Evolutionary conservation across 2,797 vertebrate genomes (phyloP).

Genomic region (Pseudochromis fuscus): DNA sequence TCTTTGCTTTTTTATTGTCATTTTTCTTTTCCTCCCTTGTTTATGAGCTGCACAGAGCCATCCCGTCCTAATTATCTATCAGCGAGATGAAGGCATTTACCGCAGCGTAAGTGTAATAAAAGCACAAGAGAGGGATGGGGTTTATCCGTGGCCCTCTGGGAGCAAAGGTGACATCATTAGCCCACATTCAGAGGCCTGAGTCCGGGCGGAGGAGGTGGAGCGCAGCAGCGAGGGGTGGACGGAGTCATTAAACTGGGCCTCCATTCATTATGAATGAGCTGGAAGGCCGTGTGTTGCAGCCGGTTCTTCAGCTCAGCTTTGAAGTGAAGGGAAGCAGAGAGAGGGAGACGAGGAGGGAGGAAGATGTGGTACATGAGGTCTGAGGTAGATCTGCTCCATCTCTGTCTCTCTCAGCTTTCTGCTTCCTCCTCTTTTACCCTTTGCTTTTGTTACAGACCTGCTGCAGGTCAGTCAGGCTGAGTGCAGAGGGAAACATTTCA

Average conservation of each 20-base stretch:
- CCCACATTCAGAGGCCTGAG: conserved; percentile 56
- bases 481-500: no score
- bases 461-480: no score
- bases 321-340: conserved; percentile 65
- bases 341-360: conserved; percentile 23
- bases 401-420: no score
- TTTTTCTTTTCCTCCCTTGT: conserved; percentile 30
- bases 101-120: conserved; percentile 73
- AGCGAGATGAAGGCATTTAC: conserved; percentile 68
- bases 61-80: conserved; percentile 57
- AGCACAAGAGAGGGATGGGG: conserved; percentile 58
- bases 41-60: conserved; percentile 38
- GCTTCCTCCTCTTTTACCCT: no score
- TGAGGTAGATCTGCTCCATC: conserved; percentile 27
- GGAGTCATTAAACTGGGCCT: conserved; percentile 76
- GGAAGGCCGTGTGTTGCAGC: conserved; percentile 65
- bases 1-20: conserved; percentile 23
- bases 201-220: conserved; percentile 35
- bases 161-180: conserved; percentile 82
- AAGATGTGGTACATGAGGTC: conserved; percentile 39
- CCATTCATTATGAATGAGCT: conserved; percentile 84
- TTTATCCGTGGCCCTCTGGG: conserved; percentile 41
- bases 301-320: conserved; percentile 74
- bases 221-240: conserved; percentile 46
- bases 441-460: no score